Evolutionary conservation across 1,140 invertebrate genomes (phyloP), one percentile per base, ranked within the genome.

Genomic region (Yoshiicerus persimilis): DNA sequence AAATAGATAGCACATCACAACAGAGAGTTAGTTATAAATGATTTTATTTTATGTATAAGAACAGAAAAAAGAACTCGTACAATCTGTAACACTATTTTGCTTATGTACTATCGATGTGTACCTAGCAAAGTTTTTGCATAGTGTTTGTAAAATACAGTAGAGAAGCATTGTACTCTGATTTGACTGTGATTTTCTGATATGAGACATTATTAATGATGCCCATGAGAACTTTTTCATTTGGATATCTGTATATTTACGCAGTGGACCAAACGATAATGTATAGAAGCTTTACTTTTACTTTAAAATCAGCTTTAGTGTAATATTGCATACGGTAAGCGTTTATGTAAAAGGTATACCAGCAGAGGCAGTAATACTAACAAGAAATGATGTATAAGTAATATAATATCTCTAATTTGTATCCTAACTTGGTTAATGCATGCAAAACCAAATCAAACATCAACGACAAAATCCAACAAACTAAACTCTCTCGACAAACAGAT

Each of bases 391-490:
- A 64, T n/a, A 47, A 47, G 13, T 70, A 36, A 80, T 38, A 23
- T 80, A 32, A n/a, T 23, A 10, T 66, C 13, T 11, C 16, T 70
- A 70, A 70, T 27, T 70, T 70, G 23, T 30, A 70, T 27, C 64
- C 27, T 70, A 10, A 80, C 75, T 80, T 80, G 75, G 20, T 34
- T 38, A 80, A 80, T 36, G 75, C 75, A 80, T 36, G 75, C 75
- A 32, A 80, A 80, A 80, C 75, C 75, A 80, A 80, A 80, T 80
- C 75, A 80, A 80, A 80, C 75, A 36, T 80, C 75, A 80, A 80
- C 75, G 75, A 80, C 75, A 80, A 80, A 80, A 80, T 80, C 75
- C 75, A 36, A 38, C 34, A 80, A 80, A 80, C 66, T 70, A 80
- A 80, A 80, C 75, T 80, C 75, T 80, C 75, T 80, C 75, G 32